phyloP scores from a whole-genome alignment of 92 coral and sea anemone species.

The Siderastrea siderea region DNA sequence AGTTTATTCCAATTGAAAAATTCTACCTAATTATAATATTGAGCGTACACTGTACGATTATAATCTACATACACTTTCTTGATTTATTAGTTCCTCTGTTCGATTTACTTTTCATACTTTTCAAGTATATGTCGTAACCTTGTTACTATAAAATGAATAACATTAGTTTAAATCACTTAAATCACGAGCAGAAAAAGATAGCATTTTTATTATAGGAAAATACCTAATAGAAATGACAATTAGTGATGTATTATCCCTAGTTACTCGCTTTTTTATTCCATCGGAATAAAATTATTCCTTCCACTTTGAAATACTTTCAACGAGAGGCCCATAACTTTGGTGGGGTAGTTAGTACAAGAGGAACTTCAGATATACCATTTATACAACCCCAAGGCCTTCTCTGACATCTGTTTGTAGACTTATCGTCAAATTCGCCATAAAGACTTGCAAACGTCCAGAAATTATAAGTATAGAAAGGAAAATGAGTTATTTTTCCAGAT shows the following conservation, averaged over 20 bases:
- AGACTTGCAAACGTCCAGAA: too few species aligned
- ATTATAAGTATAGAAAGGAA: too few species aligned
- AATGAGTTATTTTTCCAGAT: too few species aligned
- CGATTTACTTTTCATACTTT: neutral
- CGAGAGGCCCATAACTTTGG: neutral
- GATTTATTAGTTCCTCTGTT: neutral
- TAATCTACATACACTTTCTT: neutral
- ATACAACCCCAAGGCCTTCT: neutral
- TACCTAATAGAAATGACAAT: neutral
- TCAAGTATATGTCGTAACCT: neutral
- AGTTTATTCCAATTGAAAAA: constrained; percentile 32
- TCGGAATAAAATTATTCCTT: constrained; percentile 15
- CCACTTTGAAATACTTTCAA: constrained; percentile 34
- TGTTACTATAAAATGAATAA: neutral
- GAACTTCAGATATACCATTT: neutral
- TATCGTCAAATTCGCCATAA: too few species aligned
- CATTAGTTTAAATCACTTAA: neutral
- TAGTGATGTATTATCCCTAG: too few species aligned
- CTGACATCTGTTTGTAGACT: neutral
- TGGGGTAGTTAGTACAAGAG: neutral
- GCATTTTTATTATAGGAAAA: too few species aligned
- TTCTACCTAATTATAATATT: constrained; percentile 8
- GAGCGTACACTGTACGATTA: too few species aligned
- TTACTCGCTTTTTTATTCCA: neutral
- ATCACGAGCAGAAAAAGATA: neutral